Percentiles rank a stretch among this genome's conserved stretches.
Evolutionary conservation across 2,797 vertebrate genomes (phyloP).

Genomic region (Pseudomugil gertrudae): DNA sequence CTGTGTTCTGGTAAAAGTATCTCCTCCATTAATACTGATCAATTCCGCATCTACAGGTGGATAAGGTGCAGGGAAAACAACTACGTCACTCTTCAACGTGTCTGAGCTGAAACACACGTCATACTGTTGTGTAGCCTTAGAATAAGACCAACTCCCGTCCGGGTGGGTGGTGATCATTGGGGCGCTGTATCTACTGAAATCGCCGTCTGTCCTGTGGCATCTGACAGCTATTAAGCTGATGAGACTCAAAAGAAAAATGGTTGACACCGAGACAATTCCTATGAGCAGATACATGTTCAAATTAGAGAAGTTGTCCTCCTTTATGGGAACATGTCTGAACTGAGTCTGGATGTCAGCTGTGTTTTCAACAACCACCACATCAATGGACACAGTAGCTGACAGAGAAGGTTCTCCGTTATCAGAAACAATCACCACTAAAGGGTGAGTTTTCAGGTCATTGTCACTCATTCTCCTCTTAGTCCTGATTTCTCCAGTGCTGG

Average conservation of each 20-base stretch:
- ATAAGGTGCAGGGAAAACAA: conserved; percentile 6
- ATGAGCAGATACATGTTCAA: not conserved
- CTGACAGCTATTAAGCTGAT: conserved; percentile 53
- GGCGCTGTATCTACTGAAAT: conserved; percentile 44
- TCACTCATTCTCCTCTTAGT: conserved; percentile 57
- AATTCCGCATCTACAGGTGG: conserved; percentile 45
- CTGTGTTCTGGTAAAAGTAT: conserved; percentile 40
- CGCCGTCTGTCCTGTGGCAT: conserved; percentile 48
- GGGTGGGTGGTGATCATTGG: conserved; percentile 37
- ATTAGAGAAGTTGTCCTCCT: not conserved
- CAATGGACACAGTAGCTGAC: no score
- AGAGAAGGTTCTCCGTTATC: no score
- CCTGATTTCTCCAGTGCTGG: conserved; percentile 22
- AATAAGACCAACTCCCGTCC: conserved; percentile 41
- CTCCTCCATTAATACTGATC: conserved; percentile 57
- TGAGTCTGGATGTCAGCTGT: not conserved
- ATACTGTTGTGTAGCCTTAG: conserved; percentile 74
- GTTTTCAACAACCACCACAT: not conserved
- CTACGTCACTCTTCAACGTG: conserved; percentile 51
- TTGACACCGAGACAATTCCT: conserved; percentile 55
- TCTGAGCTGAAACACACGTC: conserved; percentile 75
- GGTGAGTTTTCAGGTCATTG: conserved; percentile 3
- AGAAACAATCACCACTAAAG: no score
- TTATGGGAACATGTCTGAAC: not conserved
- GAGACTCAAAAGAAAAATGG: conserved; percentile 54